Conservation (phyloP, 2,888 invertebrate species). For the Noctua janthe region DNA sequence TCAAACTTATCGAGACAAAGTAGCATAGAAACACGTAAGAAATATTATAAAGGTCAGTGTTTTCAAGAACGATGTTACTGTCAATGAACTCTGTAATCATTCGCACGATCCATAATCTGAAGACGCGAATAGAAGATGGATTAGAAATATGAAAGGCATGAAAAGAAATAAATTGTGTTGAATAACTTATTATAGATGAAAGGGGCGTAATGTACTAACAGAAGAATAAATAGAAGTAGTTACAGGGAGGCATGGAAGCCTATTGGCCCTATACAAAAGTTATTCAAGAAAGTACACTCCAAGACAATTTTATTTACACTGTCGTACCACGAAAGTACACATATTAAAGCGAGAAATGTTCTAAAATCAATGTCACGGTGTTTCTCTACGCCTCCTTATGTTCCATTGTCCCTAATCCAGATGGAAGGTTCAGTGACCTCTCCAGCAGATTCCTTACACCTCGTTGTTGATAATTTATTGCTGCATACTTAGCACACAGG, state of each 20-base stretch:
- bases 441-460: slow-evolving; percentile 78
- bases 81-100: slow-evolving; percentile 66
- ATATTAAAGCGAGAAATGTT: slow-evolving; percentile 65
- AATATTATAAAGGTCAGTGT: slow-evolving; percentile 51
- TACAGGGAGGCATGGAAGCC: not conserved
- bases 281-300: too few relatives aligned
- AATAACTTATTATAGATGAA: slow-evolving; percentile 7
- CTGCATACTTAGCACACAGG: slow-evolving; percentile 63
- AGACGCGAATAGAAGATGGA: slow-evolving; percentile 33
- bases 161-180: slow-evolving; percentile 5
- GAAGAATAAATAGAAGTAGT: not conserved
- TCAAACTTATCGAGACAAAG: slow-evolving; percentile 42
- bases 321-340: slow-evolving; percentile 33
- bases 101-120: slow-evolving; percentile 51
- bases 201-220: not conserved
- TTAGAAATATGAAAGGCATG: slow-evolving; percentile 19
- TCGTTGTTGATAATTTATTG: slow-evolving; percentile 79
- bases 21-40: slow-evolving; percentile 50
- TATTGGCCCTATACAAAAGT: not conserved
- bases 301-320: slow-evolving; percentile 10
- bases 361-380: slow-evolving; percentile 72
- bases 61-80: slow-evolving; percentile 55
- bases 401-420: slow-evolving; percentile 80
- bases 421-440: slow-evolving; percentile 79
- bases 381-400: slow-evolving; percentile 71